phyloP scores from a whole-genome alignment of 2,888 invertebrate species.

The Monoplex corrugatus region DNA sequence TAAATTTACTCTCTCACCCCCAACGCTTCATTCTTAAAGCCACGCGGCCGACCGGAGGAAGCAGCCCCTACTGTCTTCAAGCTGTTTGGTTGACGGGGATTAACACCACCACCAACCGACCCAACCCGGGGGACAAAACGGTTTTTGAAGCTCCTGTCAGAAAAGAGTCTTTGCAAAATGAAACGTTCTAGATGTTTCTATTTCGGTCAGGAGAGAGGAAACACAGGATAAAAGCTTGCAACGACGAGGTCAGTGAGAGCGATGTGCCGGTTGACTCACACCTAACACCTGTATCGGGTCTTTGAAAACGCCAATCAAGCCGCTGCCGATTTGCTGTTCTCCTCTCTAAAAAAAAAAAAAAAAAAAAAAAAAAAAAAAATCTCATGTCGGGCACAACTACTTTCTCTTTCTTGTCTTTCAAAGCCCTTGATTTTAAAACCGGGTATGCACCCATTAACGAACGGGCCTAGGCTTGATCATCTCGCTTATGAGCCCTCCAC shows the following conservation, averaged over 20 bases:
- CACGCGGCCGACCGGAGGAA: not conserved
- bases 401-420: not conserved
- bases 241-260: not conserved
- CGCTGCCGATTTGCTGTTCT: not conserved
- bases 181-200: not conserved
- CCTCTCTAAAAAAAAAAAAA: not conserved
- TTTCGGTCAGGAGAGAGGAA: not conserved
- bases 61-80: not conserved
- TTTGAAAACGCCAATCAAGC: slow-evolving; percentile 29
- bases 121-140: not conserved
- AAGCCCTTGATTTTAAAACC: slow-evolving; percentile 4
- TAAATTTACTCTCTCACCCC: slow-evolving; percentile 49
- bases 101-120: not conserved
- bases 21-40: not conserved
- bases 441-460: slow-evolving; percentile 27
- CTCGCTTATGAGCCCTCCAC: not conserved
- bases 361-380: no score
- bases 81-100: not conserved
- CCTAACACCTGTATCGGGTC: slow-evolving; percentile 1
- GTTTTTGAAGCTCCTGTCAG: not conserved
- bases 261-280: not conserved
- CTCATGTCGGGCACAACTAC: no score
- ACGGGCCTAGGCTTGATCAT: not conserved
- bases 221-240: not conserved
- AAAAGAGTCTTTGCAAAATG: not conserved